A percentile compares a stretch with the other conserved stretches of the same genome.
These are phyloP conservation scores for Odocoileus virginianus DNA, from an alignment of 2,113 vertebrate genomes.

Conservation along the genomic window DNA sequence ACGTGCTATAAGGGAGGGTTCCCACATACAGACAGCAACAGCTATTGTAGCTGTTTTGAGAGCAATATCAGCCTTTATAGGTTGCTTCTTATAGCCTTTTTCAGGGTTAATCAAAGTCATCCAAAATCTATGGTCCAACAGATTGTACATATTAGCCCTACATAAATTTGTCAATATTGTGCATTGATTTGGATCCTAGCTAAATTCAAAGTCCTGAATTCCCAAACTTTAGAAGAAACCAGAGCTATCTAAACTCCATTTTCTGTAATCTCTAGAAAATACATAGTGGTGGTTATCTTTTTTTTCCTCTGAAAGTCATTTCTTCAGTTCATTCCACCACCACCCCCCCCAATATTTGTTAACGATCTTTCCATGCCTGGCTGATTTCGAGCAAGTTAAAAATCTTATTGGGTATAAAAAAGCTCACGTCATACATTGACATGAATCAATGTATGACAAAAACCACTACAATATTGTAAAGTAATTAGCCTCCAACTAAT, in stretches of 20 bases:
- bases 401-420: constrained; percentile 5
- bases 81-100: neutral
- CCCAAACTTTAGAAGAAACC: neutral
- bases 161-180: neutral
- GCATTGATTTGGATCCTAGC: neutral
- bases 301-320: neutral
- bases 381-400: constrained; percentile 53
- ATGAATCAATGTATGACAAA: too few relatives aligned
- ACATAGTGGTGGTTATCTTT: neutral
- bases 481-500: too few relatives aligned
- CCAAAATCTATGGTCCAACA: neutral
- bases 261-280: constrained; percentile 3
- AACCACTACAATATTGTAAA: too few relatives aligned
- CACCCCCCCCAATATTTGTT: neutral
- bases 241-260: neutral
- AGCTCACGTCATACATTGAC: neutral
- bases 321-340: neutral
- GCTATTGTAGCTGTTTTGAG: neutral
- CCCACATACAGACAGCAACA: neutral
- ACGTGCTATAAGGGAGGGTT: neutral
- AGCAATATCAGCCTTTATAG: neutral
- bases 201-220: neutral
- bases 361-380: constrained; percentile 31
- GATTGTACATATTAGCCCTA: neutral
- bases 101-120: neutral